Percentiles rank a stretch among this genome's conserved stretches.
Evolutionary conservation across 2,888 invertebrate species (phyloP).

Genomic region (Lithophane ornitopus): DNA sequence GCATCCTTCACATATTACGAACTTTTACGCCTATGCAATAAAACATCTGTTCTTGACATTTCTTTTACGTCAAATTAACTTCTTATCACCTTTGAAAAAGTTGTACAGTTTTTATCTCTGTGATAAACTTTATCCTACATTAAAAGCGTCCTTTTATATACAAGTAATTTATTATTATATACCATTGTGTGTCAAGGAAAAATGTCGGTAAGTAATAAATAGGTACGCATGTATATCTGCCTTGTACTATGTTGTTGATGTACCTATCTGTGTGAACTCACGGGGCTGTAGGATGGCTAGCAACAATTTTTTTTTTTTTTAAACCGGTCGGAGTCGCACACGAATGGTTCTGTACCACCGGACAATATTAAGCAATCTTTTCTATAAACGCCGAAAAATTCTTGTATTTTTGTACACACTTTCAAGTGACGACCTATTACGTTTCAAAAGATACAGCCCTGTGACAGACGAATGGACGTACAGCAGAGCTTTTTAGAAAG

Average conservation of each 20-base stretch:
- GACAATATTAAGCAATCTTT: not conserved
- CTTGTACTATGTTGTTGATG: constrained; percentile 44
- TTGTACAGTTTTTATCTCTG: constrained; percentile 22
- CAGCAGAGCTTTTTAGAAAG: not conserved
- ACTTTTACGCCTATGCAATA: not conserved
- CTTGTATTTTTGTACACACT: not conserved
- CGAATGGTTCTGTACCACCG: too few relatives aligned
- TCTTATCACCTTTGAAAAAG: constrained; percentile 18
- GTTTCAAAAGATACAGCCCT: too few relatives aligned
- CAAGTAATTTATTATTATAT: constrained; percentile 56
- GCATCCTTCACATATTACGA: too few relatives aligned
- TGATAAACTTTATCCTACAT: constrained; percentile 34
- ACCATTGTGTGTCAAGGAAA: constrained; percentile 68
- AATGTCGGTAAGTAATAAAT: constrained; percentile 46
- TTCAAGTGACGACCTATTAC: not conserved
- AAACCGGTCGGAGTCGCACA: too few relatives aligned
- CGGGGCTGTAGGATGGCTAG: not conserved
- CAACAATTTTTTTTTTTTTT: too few relatives aligned
- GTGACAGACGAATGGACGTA: not conserved
- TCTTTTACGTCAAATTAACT: not conserved
- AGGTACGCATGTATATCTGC: constrained; percentile 38
- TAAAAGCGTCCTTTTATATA: constrained; percentile 22
- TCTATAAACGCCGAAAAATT: not conserved
- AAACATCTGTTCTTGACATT: constrained; percentile 3
- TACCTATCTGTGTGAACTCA: constrained; percentile 55